Percentiles rank a stretch among this genome's conserved stretches.
Evolutionary conservation across 2,113 vertebrate species (phyloP).

Genomic region (Chiloscyllium plagiosum): DNA sequence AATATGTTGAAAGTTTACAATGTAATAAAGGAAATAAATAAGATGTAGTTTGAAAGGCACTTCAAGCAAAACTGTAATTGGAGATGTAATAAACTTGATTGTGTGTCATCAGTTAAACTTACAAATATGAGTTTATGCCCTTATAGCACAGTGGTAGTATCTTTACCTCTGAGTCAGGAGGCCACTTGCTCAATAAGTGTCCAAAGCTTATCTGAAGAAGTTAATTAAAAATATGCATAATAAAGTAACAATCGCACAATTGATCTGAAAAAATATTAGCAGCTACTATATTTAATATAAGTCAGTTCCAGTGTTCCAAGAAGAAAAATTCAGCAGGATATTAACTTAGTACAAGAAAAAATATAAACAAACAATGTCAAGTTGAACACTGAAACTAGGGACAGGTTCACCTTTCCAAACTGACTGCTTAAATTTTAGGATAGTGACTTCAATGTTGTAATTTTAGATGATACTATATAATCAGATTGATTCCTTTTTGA

Average conservation of each 20-base stretch:
- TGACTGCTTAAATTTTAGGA: no score
- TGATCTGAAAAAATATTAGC: neutral
- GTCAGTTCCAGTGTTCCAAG: neutral
- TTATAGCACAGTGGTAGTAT: no score
- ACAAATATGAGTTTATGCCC: no score
- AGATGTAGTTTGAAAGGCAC: neutral
- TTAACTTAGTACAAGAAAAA: neutral
- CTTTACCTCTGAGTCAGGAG: no score
- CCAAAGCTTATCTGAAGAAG: no score
- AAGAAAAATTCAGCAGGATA: neutral
- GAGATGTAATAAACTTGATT: neutral
- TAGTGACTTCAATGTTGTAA: no score
- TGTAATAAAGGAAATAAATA: neutral
- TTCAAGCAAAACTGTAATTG: neutral
- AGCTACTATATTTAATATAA: neutral
- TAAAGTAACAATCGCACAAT: neutral
- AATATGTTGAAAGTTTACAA: neutral
- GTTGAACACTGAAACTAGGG: neutral
- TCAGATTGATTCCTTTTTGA: no score
- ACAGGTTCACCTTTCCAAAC: neutral
- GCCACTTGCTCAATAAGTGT: no score
- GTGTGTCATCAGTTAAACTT: neutral
- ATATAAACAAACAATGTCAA: neutral
- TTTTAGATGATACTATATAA: no score
- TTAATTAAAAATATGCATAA: no score